Evolutionary conservation across 2,797 vertebrate species (phyloP), one percentile per base, ranked within the genome.

Genomic region (Oophaga sylvatica): DNA sequence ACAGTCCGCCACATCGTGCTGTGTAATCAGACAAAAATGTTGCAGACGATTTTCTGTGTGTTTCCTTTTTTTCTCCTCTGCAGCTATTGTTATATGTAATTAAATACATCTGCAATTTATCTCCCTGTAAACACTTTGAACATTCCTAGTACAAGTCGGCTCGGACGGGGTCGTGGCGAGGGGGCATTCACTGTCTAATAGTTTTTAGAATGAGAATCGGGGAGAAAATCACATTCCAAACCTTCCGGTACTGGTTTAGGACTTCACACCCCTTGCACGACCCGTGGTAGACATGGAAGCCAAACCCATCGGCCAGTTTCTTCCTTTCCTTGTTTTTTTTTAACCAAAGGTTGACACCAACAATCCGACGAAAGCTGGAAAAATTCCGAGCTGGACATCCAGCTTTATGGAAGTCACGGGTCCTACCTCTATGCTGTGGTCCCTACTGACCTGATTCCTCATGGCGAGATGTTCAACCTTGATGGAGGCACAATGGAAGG

Each of bases 61-160:
- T 87, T 81, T 60, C 19, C 41, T 60, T 81, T 75, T 77, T 60
- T 45, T 68, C 60, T 67, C 45, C 57, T 75, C 71, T 81, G 79
- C 77, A 80, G 60, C 87, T 88, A 89, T 89, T 85, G 83, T 89
- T 89, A 35, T 85, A 85, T 56, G 75, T 89, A 89, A 89, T 89
- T 59, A 77, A 63, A 89, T 67, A 77, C 83, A 89, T 85, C 70
- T 89, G 87, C 48, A 81, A 89, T 89, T 89, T 85, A 67, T 70
- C 76, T 68, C 16, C 63, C 77, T 76, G 87, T 80, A 86, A 77
- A 60, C 83, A 77, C 79, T 65, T 80, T 56, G 77, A 67, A 63
- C 84, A 85, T 81, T 89, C 83, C 87, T 76, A 15, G 31, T 17
- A 57, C 12, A 16, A 83, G 81, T 59, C 70, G 5, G 20, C 78